A percentile compares a stretch with the other conserved stretches of the same genome.
Evolutionary conservation across 1,140 invertebrate species (phyloP).

Genomic region (Cryptotermes secundus): DNA sequence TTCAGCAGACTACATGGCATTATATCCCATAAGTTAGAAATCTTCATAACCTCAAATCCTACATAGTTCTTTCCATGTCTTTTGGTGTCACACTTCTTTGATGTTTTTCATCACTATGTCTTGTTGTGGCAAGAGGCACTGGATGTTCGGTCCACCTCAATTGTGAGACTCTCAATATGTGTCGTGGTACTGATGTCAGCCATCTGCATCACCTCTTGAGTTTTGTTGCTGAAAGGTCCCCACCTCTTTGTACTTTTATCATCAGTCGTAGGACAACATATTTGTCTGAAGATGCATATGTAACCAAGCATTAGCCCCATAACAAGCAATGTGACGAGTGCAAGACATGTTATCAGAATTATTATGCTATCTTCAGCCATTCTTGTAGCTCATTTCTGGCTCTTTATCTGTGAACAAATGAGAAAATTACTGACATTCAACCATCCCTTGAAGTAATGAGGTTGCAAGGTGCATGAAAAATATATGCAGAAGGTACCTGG

Average conservation of each 20-base stretch:
- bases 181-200: background rate
- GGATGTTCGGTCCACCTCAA: background rate
- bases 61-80: too few relatives aligned
- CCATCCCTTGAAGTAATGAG: too few relatives aligned
- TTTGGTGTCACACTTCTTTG: too few relatives aligned
- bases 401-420: background rate
- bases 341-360: background rate
- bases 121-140: background rate
- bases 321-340: background rate
- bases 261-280: background rate
- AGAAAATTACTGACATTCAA: background rate
- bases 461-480: too few relatives aligned
- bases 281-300: background rate
- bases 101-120: background rate
- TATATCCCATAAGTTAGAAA: too few relatives aligned
- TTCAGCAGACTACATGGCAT: too few relatives aligned
- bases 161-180: background rate
- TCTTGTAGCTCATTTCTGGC: background rate
- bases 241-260: slow-evolving; percentile 3
- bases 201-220: background rate
- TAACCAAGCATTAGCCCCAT: background rate
- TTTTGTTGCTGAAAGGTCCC: background rate
- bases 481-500: too few relatives aligned
- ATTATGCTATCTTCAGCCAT: background rate
- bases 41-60: too few relatives aligned